A percentile compares a stretch with the other conserved stretches of the same genome.
phyloP scores from a whole-genome alignment of 2,888 invertebrate genomes.

The Ligdia adustata region DNA sequence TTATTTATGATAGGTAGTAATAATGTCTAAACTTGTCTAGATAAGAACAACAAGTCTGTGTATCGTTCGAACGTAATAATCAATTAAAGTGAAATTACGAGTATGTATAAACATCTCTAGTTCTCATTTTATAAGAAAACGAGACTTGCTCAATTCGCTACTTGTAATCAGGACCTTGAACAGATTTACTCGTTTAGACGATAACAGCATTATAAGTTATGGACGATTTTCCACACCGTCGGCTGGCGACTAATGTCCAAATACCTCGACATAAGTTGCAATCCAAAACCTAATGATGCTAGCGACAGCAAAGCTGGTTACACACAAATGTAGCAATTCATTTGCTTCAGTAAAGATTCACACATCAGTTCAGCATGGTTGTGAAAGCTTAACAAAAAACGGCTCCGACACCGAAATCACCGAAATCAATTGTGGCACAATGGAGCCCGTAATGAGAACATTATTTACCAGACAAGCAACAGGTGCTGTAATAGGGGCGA shows the following conservation, averaged over 20 bases:
- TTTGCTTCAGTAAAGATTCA: slow-evolving; percentile 3
- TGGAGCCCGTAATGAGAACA: slow-evolving; percentile 5
- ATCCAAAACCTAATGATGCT: too few species aligned
- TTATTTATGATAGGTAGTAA: too few species aligned
- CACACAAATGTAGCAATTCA: slow-evolving; percentile 1
- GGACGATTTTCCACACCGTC: neutral
- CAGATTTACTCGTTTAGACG: neutral
- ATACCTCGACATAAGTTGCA: too few species aligned
- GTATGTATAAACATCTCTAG: too few species aligned
- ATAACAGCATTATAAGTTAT: neutral
- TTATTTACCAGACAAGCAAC: slow-evolving; percentile 13
- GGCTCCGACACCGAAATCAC: slow-evolving; percentile 3
- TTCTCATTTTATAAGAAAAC: too few species aligned
- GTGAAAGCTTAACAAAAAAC: slow-evolving; percentile 13
- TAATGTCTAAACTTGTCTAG: too few species aligned
- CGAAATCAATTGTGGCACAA: slow-evolving; percentile 8
- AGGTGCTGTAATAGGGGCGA: slow-evolving; percentile 14
- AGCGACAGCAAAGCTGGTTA: neutral
- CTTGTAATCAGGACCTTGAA: too few species aligned
- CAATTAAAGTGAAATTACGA: too few species aligned
- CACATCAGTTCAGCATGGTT: slow-evolving; percentile 3
- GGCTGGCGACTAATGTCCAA: too few species aligned
- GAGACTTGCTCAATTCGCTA: too few species aligned
- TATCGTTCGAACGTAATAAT: too few species aligned
- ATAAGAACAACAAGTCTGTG: too few species aligned